These are phyloP conservation scores for Plecturocebus donacophilus DNA, from an alignment of 2,113 vertebrate genomes.

Conservation along the genomic window DNA sequence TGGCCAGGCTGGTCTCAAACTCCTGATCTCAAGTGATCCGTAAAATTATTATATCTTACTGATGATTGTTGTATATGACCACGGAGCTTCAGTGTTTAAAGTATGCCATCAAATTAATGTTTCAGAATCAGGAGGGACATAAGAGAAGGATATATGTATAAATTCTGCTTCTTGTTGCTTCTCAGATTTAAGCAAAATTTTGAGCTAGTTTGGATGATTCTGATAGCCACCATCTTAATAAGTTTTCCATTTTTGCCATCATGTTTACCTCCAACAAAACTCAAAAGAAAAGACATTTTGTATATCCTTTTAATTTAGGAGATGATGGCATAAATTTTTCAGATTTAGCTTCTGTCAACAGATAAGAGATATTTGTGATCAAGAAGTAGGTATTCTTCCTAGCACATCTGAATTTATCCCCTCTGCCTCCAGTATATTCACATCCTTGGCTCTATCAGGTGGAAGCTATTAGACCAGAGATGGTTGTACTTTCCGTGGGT, in stretches of 20 bases:
- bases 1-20: too few species aligned
- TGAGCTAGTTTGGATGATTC: neutral
- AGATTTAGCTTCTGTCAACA: neutral
- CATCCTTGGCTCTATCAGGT: neutral
- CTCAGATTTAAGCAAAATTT: constrained; percentile 13
- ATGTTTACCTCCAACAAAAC: neutral
- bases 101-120: constrained; percentile 8
- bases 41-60: constrained; percentile 21
- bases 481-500: neutral
- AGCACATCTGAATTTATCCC: neutral
- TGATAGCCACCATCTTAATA: neutral
- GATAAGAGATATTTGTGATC: neutral
- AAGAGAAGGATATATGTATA: neutral
- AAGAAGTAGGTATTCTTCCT: neutral
- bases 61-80: neutral
- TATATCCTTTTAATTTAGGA: neutral
- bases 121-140: neutral
- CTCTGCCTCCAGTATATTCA: neutral
- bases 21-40: too few species aligned
- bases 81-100: neutral
- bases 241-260: neutral
- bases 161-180: neutral
- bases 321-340: neutral
- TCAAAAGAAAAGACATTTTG: neutral
- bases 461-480: neutral